These are phyloP conservation scores for Lepidostoma basale DNA, from an alignment of 1,140 invertebrate genomes.

Conservation along the genomic window DNA sequence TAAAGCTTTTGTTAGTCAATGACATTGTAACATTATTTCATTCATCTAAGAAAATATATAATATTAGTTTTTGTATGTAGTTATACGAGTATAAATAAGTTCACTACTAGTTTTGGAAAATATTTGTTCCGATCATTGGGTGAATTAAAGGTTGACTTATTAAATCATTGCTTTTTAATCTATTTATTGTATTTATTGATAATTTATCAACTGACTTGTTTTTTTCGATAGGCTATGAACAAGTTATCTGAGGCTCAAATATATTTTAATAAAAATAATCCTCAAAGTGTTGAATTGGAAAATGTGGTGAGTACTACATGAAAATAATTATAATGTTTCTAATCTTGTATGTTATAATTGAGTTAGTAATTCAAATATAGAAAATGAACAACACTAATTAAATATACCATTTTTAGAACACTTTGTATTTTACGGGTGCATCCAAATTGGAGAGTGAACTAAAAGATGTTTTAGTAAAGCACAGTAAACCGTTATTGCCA, in stretches of 20 bases:
- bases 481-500: constrained; percentile 86
- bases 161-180: too few relatives aligned
- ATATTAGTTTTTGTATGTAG: too few relatives aligned
- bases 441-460: constrained; percentile 85
- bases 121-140: too few relatives aligned
- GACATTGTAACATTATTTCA: too few relatives aligned
- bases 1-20: too few relatives aligned
- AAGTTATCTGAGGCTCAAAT: constrained; percentile 84
- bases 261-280: constrained; percentile 94
- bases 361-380: too few relatives aligned
- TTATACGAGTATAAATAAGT: too few relatives aligned
- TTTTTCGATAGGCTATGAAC: constrained; percentile 80
- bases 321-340: constrained; percentile 28
- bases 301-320: constrained; percentile 70
- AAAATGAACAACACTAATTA: background rate
- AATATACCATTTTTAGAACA: constrained; percentile 58
- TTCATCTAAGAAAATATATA: too few relatives aligned
- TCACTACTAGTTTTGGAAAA: too few relatives aligned
- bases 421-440: constrained; percentile 75
- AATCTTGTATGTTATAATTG: constrained; percentile 2
- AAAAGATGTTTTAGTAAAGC: constrained; percentile 80
- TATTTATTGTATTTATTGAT: too few relatives aligned
- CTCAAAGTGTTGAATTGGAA: constrained; percentile 90
- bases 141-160: too few relatives aligned
- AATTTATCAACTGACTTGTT: too few relatives aligned